Percentiles rank a stretch among this genome's conserved stretches.
Conservation (phyloP, 92 coral and sea anemone genomes). For the Bergia sp. region DNA sequence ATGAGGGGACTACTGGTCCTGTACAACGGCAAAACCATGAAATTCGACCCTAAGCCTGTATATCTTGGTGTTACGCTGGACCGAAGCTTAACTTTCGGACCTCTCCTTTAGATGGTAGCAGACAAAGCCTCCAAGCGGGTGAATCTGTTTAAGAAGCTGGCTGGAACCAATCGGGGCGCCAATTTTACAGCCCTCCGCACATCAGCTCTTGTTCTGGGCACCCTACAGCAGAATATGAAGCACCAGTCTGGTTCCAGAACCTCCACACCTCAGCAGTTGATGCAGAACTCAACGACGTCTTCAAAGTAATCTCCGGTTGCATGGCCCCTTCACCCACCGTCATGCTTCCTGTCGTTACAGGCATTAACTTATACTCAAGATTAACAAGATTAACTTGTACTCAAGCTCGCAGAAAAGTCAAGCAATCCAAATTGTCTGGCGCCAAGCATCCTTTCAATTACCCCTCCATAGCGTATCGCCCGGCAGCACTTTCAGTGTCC, state of each 20-base stretch:
- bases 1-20: not conserved
- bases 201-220: conserved; percentile 13
- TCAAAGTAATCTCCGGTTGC: not conserved
- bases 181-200: conserved; percentile 11
- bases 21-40: conserved; percentile 6
- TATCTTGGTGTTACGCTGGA: conserved; percentile 23
- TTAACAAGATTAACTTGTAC: not conserved
- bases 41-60: conserved; percentile 22
- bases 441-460: not conserved
- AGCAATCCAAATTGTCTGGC: not conserved
- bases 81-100: conserved; percentile 17
- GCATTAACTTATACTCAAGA: not conserved
- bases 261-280: conserved; percentile 12
- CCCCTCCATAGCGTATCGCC: not conserved
- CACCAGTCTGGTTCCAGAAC: conserved; percentile 20
- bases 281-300: not conserved
- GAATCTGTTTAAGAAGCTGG: conserved; percentile 23
- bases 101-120: conserved; percentile 10
- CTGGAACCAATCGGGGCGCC: conserved; percentile 17
- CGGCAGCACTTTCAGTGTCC: conserved; percentile 14
- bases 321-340: not conserved
- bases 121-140: conserved; percentile 6
- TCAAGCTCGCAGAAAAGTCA: conserved; percentile 6
- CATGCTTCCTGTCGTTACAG: conserved; percentile 16
- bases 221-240: conserved; percentile 15